Base-by-base conservation (phyloP, 2,888 invertebrate species). In the Laspeyria flexula region DNA sequence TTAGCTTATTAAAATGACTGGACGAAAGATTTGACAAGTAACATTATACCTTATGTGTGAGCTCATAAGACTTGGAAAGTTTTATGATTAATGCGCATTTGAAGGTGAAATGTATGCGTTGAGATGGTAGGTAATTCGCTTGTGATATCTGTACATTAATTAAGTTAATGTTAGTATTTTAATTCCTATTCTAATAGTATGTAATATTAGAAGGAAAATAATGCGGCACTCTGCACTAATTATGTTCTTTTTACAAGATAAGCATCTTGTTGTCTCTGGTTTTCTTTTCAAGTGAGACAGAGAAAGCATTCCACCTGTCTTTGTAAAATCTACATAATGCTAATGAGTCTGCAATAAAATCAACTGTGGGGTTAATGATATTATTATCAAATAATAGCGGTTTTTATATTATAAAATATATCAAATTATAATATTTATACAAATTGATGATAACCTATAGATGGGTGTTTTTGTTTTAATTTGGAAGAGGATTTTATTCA, bases 61-160 rank as follows among this genome's bases (percentile, higher is more conserved):
- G n/a, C n/a, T 3, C 0, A 38, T 57, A 42, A 41, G 42, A 38
- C 50, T 58, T 37, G 9, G 31, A 38, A 43, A 12, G 25, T 35
- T 42, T 16, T 40, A 42, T 48, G 34, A 25, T 43, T 10, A 35
- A 18, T 49, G 27, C 18, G 41, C 10, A 38, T 48, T 51, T 21
- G 9, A 46, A 40, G 35, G 10, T 16, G 23, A 11, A 25, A 40
- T 44, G 45, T 46, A 48, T 31, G 55, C 52, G 37, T 43, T 41
- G 23, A 50, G 37, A 58, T 44, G 40, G 52, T 38, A 62, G 40
- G 52, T 38, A 62, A 53, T 58, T 51, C 10, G 51, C 64, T 63
- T 65, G 60, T 65, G 60, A 65, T 67, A 63, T 66, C 21, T 47
- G 54, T 63, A 54, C 43, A 37, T 44, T 66, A 65, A 45, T 30